Evolutionary conservation across 2,888 invertebrate species (phyloP), one percentile per base, ranked within the genome.

Genomic region (Octodonta nipae): DNA sequence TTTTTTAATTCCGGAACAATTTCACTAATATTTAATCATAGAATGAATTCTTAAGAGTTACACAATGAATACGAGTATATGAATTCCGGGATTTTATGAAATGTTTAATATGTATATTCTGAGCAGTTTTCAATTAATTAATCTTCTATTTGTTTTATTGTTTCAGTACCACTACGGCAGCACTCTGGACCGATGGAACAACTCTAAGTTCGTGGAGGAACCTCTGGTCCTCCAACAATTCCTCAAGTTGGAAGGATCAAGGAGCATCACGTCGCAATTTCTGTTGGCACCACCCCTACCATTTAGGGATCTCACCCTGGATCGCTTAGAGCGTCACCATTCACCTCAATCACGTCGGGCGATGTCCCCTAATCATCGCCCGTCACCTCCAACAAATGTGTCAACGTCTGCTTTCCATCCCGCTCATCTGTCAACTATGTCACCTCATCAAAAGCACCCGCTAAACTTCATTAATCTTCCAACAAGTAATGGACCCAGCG

Each of bases 171-270:
- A 49, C 51, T 49, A 81, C 64, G 80, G 85, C 50, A 74, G 76
- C 60, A 73, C 81, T 55, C 71, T 87, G 63, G 86, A 87, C 69
- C 76, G 81, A 70, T 89, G 89, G 88, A 78, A 77, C 54, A 79
- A 87, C 57, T 81, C 83, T 58, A 82, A 80, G 50, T 71, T 78
- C 53, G 83, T 88, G 60, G 89, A 91, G 65, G 88, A 91, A 68
- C 83, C 82, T 57, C 71, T 88, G 65, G 86, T 89, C 47, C 71
- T 91, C 46, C 87, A 88, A 61, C 88, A 91, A 66, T 89, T 91
- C 61, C 75, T 89, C 51, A 75, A 87, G 51, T 84, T 88, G 53
- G 83, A 83, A 54, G 87, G 87, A 68, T 89, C 88, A 40, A 75
- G 86, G 60, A 80, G 84, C 46, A 75, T 82, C 52, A 79, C 80